Conservation (phyloP, 2,797 vertebrate species). For the Scyliorhinus canicula region DNA sequence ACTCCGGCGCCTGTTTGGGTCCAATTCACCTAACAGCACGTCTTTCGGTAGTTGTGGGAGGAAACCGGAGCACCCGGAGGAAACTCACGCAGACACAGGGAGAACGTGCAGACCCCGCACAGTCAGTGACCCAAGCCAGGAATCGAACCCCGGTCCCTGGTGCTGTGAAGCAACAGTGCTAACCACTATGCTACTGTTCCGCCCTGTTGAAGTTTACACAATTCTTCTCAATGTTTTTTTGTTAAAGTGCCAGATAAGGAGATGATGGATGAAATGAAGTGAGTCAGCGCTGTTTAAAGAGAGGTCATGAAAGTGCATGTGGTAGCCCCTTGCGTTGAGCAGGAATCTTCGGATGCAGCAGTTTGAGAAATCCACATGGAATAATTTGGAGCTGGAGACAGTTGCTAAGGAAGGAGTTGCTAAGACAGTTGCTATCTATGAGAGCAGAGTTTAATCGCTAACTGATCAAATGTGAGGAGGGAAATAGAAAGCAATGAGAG, state of each 20-base stretch:
- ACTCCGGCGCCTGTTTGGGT: too few relatives aligned
- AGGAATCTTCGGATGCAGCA: background rate
- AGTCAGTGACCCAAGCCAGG: too few relatives aligned
- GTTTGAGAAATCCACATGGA: background rate
- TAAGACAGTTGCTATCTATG: background rate
- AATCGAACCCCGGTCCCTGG: too few relatives aligned
- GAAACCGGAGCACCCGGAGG: too few relatives aligned
- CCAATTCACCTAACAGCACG: too few relatives aligned
- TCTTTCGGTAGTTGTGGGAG: too few relatives aligned
- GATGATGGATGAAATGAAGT: background rate
- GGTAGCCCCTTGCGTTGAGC: background rate
- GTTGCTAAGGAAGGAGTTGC: too few relatives aligned
- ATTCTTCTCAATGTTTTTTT: background rate
- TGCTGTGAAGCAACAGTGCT: too few relatives aligned
- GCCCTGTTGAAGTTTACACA: background rate
- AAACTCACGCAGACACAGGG: too few relatives aligned
- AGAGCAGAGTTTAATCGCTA: background rate
- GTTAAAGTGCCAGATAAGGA: background rate
- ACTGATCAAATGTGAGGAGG: background rate
- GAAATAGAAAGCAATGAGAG: background rate
- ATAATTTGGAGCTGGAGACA: background rate
- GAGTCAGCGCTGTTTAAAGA: background rate
- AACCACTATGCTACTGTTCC: too few relatives aligned
- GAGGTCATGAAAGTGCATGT: too few relatives aligned
- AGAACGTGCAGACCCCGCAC: too few relatives aligned